These are phyloP conservation scores for Liodrosophila aerea DNA, from an alignment of 2,888 invertebrate species.

Conservation along the genomic window DNA sequence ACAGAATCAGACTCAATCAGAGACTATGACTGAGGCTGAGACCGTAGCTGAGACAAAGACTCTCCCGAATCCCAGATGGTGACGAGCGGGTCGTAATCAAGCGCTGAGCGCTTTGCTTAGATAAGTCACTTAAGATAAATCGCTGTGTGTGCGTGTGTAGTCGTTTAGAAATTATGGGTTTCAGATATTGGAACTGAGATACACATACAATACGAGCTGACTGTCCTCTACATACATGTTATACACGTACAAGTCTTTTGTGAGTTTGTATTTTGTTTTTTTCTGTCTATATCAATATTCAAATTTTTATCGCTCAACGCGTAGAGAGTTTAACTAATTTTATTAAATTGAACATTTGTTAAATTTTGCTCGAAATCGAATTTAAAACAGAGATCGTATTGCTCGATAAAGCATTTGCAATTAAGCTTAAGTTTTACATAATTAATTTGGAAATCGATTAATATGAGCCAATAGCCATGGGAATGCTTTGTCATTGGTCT, in stretches of 20 bases:
- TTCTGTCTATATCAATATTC: conserved; percentile 46
- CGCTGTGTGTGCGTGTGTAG: conserved; percentile 46
- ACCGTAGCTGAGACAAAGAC: neutral
- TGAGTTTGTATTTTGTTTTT: neutral
- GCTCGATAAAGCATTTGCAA: conserved; percentile 58
- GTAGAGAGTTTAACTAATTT: conserved; percentile 66
- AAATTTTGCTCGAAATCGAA: conserved; percentile 54
- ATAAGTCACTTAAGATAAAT: conserved; percentile 71
- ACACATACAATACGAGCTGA: conserved; percentile 27
- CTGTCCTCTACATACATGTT: conserved; percentile 32
- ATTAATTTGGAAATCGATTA: conserved; percentile 58
- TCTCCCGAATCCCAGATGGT: conserved; percentile 20
- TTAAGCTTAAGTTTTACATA: conserved; percentile 66
- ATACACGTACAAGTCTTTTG: conserved; percentile 1
- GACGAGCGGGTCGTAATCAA: conserved; percentile 58
- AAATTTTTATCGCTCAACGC: conserved; percentile 41
- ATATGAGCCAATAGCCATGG: conserved; percentile 31
- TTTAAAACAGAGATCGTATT: conserved; percentile 36
- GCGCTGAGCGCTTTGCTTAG: conserved; percentile 69
- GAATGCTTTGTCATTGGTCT: conserved; percentile 22
- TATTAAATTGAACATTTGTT: conserved; percentile 65
- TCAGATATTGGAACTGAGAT: conserved; percentile 64
- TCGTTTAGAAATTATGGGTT: conserved; percentile 66
- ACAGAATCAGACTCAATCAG: conserved; percentile 2
- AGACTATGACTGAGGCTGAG: conserved; percentile 1